These are phyloP conservation scores for Alectoris magna DNA, from an alignment of 2,797 vertebrate species.

Conservation along the genomic window DNA sequence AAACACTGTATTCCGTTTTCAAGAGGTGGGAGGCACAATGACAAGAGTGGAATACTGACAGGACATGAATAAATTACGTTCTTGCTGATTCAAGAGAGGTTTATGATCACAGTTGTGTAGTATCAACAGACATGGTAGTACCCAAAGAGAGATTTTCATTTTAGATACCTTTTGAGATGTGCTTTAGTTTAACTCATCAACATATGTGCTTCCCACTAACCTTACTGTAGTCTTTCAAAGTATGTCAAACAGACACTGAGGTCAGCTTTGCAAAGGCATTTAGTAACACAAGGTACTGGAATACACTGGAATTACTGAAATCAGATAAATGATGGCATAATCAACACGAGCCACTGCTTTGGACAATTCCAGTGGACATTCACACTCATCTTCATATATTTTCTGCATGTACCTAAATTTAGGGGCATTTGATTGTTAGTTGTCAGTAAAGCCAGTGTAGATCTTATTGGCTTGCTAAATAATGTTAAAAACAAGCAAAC, in stretches of 20 bases:
- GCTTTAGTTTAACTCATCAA: not conserved
- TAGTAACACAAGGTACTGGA: accelerated
- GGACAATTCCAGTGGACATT: slow-evolving; percentile 22
- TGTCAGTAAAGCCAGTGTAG: not conserved
- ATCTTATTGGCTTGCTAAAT: not conserved
- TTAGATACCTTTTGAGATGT: not conserved
- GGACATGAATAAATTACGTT: not conserved
- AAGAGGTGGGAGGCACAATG: not conserved
- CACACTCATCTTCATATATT: not conserved
- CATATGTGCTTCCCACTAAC: not conserved
- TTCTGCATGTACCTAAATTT: not conserved
- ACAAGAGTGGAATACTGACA: not conserved
- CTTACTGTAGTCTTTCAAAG: not conserved
- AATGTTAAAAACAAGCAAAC: not conserved
- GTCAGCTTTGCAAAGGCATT: not conserved
- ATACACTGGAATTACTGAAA: slow-evolving; percentile 7
- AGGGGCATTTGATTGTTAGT: not conserved
- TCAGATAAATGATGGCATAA: not conserved
- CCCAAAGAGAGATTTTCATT: not conserved
- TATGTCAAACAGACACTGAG: not conserved
- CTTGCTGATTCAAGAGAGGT: not conserved
- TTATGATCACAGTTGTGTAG: not conserved
- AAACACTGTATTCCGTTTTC: not conserved
- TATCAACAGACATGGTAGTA: not conserved
- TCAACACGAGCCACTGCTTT: not conserved